These are phyloP conservation scores for Drosophila simulans DNA, from an alignment of 1,140 invertebrate genomes.

Conservation along the genomic window DNA sequence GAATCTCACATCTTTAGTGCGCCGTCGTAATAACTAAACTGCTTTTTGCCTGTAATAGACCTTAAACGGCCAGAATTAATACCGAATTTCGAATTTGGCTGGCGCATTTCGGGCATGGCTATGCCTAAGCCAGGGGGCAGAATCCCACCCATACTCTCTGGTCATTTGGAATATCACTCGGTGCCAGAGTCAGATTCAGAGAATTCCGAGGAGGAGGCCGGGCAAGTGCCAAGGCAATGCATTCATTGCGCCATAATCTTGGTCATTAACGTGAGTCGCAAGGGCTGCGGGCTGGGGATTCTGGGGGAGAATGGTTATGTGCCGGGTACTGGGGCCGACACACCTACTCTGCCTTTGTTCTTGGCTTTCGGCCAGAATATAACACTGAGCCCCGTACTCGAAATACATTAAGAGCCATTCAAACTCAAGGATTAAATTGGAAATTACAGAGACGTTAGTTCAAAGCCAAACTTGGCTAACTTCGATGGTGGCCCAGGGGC, in stretches of 20 bases:
- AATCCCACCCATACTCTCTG: constrained; percentile 18
- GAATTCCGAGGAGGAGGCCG: constrained; percentile 13
- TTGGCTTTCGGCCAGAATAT: constrained; percentile 64
- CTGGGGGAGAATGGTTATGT: neutral
- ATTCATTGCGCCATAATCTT: constrained; percentile 81
- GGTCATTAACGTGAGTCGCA: constrained; percentile 70
- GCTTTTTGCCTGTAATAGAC: constrained; percentile 5
- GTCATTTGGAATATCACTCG: constrained; percentile 51
- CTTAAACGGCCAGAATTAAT: constrained; percentile 72
- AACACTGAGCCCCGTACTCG: constrained; percentile 40
- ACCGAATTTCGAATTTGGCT: constrained; percentile 54
- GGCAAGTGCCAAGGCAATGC: constrained; percentile 63
- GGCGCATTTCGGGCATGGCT: constrained; percentile 37
- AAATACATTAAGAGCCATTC: constrained; percentile 78
- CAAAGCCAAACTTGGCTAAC: constrained; percentile 72
- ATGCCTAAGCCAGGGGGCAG: constrained; percentile 13
- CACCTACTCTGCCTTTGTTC: constrained; percentile 51
- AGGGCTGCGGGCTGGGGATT: neutral
- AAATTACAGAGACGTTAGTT: constrained; percentile 77
- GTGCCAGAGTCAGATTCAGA: constrained; percentile 18
- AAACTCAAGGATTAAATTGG: constrained; percentile 82
- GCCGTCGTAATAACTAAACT: neutral
- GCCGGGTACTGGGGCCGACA: constrained; percentile 15
- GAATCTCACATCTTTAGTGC: too few relatives aligned
- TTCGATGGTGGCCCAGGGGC: constrained; percentile 1